A percentile compares a stretch with the other conserved stretches of the same genome.
Evolutionary conservation across 2,888 invertebrate species (phyloP).

Genomic region (Philaethria dido): DNA sequence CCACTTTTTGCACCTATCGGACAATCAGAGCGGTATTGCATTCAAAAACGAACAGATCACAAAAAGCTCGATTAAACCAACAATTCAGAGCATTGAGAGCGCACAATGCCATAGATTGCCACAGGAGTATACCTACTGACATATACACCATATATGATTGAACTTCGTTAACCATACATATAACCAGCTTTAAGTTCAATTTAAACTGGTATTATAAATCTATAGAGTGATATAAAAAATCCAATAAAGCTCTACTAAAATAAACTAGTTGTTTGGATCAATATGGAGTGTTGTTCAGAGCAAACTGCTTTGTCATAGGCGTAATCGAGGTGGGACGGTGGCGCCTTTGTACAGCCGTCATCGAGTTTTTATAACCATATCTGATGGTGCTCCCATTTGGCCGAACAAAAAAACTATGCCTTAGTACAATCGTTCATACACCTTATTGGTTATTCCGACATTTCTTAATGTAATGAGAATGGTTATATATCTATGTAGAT

Average conservation of each 20-base stretch:
- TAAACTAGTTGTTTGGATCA: slow-evolving; percentile 80
- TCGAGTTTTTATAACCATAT: slow-evolving; percentile 78
- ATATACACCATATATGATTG: slow-evolving; percentile 40
- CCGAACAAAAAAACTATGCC: slow-evolving; percentile 67
- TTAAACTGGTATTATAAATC: slow-evolving; percentile 53
- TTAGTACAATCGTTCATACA: slow-evolving; percentile 48
- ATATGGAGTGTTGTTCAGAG: slow-evolving; percentile 79
- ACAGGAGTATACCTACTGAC: no score
- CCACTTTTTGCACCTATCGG: slow-evolving; percentile 57
- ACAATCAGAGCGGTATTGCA: slow-evolving; percentile 56
- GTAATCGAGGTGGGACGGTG: slow-evolving; percentile 81
- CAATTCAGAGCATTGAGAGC: slow-evolving; percentile 70
- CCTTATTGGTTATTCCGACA: slow-evolving; percentile 45
- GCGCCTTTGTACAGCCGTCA: slow-evolving; percentile 79
- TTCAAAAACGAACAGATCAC: slow-evolving; percentile 66
- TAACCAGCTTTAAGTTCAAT: slow-evolving; percentile 42
- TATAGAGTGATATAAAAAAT: slow-evolving; percentile 65
- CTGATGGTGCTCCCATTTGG: slow-evolving; percentile 83
- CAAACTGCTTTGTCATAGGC: slow-evolving; percentile 82
- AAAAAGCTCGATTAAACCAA: slow-evolving; percentile 80
- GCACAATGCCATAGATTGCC: slow-evolving; percentile 77
- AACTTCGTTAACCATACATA: slow-evolving; percentile 21
- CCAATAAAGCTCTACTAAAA: slow-evolving; percentile 77
- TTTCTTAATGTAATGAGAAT: slow-evolving; percentile 30
- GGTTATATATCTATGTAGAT: slow-evolving; percentile 18